phyloP scores from a whole-genome alignment of 2,797 vertebrate species.

The Orientallactaga sibirica region DNA sequence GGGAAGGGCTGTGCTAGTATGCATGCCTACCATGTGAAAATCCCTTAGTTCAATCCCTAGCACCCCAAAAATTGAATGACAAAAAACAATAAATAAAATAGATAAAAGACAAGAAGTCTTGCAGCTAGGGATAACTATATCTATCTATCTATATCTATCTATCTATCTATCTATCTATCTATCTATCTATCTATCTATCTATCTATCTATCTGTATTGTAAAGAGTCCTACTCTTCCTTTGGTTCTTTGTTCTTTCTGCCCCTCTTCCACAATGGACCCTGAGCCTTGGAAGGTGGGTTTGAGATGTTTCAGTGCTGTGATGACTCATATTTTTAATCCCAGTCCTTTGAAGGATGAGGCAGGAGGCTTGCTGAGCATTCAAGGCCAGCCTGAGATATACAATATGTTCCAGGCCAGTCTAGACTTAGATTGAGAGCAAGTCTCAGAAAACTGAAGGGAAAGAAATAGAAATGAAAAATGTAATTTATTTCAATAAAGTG shows the following conservation, averaged over 20 bases:
- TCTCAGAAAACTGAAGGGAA: too few relatives aligned
- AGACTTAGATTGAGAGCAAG: background rate
- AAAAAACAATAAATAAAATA: background rate
- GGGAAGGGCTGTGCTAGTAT: background rate
- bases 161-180: too few relatives aligned
- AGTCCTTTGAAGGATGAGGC: background rate
- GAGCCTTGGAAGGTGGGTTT: too few relatives aligned
- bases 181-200: too few relatives aligned
- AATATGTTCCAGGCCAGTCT: background rate
- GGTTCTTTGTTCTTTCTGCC: too few relatives aligned
- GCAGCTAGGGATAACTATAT: background rate
- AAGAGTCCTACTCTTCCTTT: too few relatives aligned
- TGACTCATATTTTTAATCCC: background rate
- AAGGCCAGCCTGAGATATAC: background rate
- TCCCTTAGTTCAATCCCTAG: background rate
- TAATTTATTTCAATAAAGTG: conserved; percentile 43
- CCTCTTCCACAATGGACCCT: too few relatives aligned
- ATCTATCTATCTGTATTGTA: too few relatives aligned
- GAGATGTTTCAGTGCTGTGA: too few relatives aligned
- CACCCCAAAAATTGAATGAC: background rate
- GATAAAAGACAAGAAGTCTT: background rate
- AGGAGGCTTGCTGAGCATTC: background rate
- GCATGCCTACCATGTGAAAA: background rate
- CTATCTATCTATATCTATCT: too few relatives aligned
- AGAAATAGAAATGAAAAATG: background rate